A percentile compares a stretch with the other conserved stretches of the same genome.
Evolutionary conservation across 2,113 vertebrate species (phyloP).

Genomic region (Aleadryas rufinucha): DNA sequence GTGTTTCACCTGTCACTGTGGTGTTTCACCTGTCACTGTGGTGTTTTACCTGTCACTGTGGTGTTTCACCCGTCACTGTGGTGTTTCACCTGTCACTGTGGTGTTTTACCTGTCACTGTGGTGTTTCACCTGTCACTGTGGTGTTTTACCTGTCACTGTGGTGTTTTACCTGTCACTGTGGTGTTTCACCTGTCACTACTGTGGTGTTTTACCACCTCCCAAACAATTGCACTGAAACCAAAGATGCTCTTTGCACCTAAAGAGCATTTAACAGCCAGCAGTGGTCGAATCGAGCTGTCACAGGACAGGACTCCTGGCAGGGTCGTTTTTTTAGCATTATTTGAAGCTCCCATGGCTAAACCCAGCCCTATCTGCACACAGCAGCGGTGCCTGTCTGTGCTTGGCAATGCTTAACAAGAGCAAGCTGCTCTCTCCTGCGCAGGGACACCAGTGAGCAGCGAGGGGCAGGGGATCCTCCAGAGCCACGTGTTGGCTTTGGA

Average conservation of each 20-base stretch:
- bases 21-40: background rate
- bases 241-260: background rate
- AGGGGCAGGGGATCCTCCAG: background rate
- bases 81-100: too few species aligned
- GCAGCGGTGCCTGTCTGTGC: background rate
- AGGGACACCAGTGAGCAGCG: background rate
- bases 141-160: background rate
- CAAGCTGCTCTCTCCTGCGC: background rate
- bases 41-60: background rate
- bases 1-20: too few species aligned
- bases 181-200: background rate
- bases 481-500: background rate
- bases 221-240: background rate
- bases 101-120: background rate
- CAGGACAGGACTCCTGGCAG: background rate
- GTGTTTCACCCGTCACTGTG: too few species aligned
- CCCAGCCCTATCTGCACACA: background rate
- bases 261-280: background rate
- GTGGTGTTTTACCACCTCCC: background rate
- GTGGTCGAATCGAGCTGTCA: background rate
- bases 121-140: background rate
- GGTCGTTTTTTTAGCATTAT: background rate
- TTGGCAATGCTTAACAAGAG: background rate
- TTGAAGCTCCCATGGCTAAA: background rate
- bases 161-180: too few species aligned